phyloP scores from a whole-genome alignment of 1,140 invertebrate species.

The Pseudachorutes palmiensis region DNA sequence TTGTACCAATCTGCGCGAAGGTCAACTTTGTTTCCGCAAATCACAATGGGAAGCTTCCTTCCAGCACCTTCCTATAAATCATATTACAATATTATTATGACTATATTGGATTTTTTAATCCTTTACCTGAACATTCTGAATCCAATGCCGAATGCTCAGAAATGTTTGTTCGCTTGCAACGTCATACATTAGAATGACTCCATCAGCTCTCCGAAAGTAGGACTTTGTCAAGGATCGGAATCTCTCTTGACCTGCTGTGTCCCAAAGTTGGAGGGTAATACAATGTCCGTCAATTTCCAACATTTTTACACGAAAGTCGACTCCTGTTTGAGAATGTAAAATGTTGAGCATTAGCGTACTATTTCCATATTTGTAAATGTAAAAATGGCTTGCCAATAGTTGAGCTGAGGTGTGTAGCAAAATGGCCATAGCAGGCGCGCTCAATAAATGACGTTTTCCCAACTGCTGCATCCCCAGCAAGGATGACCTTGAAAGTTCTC shows the following conservation, averaged over 20 bases:
- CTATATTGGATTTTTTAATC: no score
- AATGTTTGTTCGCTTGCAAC: slow-evolving; percentile 52
- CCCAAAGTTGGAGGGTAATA: slow-evolving; percentile 57
- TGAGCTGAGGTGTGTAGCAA: slow-evolving; percentile 51
- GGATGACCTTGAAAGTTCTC: slow-evolving; percentile 49
- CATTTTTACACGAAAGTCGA: slow-evolving; percentile 57
- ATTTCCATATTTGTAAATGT: no score
- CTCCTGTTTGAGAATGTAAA: slow-evolving; percentile 12
- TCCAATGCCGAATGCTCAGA: slow-evolving; percentile 56
- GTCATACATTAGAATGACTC: slow-evolving; percentile 58
- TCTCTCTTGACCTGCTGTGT: slow-evolving; percentile 47
- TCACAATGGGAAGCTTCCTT: slow-evolving; percentile 50
- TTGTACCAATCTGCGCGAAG: slow-evolving; percentile 45
- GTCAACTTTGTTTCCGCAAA: slow-evolving; percentile 53
- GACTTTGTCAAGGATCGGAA: slow-evolving; percentile 61
- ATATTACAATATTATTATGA: no score
- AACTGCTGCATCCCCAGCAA: slow-evolving; percentile 59
- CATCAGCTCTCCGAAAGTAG: slow-evolving; percentile 62
- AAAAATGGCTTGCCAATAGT: slow-evolving; percentile 49
- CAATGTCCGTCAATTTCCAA: slow-evolving; percentile 53
- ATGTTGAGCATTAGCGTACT: no score
- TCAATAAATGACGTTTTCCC: slow-evolving; percentile 61
- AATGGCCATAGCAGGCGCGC: slow-evolving; percentile 54
- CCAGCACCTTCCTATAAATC: slow-evolving; percentile 45
- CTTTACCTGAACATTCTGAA: slow-evolving; percentile 31